Evolutionary conservation across 2,888 invertebrate species (phyloP).

Genomic region (Ptychoptera contaminata): DNA sequence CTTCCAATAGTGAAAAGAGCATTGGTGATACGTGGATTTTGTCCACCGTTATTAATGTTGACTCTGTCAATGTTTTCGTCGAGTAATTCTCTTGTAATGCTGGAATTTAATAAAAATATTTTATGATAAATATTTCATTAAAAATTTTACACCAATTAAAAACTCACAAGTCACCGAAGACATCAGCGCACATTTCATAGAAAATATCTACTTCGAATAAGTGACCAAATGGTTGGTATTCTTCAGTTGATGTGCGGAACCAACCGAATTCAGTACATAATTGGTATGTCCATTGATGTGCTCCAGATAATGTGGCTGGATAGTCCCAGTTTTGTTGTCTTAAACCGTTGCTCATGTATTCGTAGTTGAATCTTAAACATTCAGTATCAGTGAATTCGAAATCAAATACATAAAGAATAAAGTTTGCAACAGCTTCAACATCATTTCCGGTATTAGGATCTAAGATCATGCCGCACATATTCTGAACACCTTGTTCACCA

Average conservation of each 20-base stretch:
- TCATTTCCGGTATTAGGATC: too few relatives aligned
- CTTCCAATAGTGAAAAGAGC: constrained; percentile 32
- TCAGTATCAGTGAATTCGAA: too few relatives aligned
- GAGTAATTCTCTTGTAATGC: background rate
- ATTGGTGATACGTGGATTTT: constrained; percentile 22
- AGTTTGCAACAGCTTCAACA: too few relatives aligned
- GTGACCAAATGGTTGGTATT: constrained; percentile 39
- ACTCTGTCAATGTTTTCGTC: constrained; percentile 14
- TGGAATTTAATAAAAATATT: background rate
- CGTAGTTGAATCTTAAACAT: too few relatives aligned
- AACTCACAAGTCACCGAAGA: constrained; percentile 22
- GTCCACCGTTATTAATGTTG: constrained; percentile 28
- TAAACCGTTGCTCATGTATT: too few relatives aligned
- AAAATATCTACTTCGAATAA: constrained; percentile 34
- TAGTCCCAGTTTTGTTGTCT: too few relatives aligned
- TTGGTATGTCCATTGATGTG: constrained; percentile 58
- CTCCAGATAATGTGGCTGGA: constrained; percentile 24
- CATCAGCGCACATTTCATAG: constrained; percentile 17
- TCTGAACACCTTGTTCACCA: too few relatives aligned
- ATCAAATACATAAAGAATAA: too few relatives aligned
- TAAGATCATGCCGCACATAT: too few relatives aligned
- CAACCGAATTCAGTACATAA: constrained; percentile 67
- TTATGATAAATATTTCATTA: background rate
- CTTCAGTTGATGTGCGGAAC: constrained; percentile 48
- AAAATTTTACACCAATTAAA: background rate